Evolutionary conservation across 1,140 invertebrate species (phyloP).

Genomic region (Antheraea pernyi): DNA sequence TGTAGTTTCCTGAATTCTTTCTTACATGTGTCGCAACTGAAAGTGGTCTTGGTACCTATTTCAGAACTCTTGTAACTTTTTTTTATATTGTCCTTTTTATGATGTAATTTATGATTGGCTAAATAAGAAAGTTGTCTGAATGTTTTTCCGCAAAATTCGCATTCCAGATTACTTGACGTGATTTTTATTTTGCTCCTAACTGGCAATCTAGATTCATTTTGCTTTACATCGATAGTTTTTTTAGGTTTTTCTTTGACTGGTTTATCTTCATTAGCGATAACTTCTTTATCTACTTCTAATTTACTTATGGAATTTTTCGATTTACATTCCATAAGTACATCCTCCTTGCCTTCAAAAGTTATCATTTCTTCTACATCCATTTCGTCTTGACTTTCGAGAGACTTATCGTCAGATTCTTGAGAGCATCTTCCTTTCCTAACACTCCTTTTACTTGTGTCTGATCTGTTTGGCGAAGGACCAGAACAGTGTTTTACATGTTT

Average conservation of each 20-base stretch:
- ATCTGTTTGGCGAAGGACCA: slow-evolving; percentile 64
- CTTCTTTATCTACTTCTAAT: slow-evolving; percentile 32
- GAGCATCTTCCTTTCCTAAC: slow-evolving; percentile 45
- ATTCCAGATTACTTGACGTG: slow-evolving; percentile 50
- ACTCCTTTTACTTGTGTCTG: slow-evolving; percentile 63
- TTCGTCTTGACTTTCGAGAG: slow-evolving; percentile 43
- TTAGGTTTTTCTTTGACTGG: slow-evolving; percentile 46
- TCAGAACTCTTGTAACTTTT: slow-evolving; percentile 36
- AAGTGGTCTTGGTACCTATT: slow-evolving; percentile 44
- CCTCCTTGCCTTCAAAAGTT: slow-evolving; percentile 17
- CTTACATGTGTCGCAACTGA: slow-evolving; percentile 73
- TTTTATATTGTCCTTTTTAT: slow-evolving; percentile 51
- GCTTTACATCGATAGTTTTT: slow-evolving; percentile 27
- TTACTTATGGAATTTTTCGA: slow-evolving; percentile 43
- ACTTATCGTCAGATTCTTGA: slow-evolving; percentile 50
- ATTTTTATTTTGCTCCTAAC: slow-evolving; percentile 38
- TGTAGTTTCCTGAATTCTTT: slow-evolving; percentile 75
- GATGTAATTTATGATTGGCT: slow-evolving; percentile 65
- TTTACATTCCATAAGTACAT: slow-evolving; percentile 40
- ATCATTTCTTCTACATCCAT: slow-evolving; percentile 45
- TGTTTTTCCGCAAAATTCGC: slow-evolving; percentile 74
- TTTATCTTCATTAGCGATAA: slow-evolving; percentile 58
- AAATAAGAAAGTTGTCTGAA: slow-evolving; percentile 74
- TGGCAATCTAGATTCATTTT: slow-evolving; percentile 22
- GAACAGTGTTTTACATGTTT: slow-evolving; percentile 78